Evolutionary conservation across 2,888 invertebrate genomes (phyloP).

Genomic region (Netelia melanura): DNA sequence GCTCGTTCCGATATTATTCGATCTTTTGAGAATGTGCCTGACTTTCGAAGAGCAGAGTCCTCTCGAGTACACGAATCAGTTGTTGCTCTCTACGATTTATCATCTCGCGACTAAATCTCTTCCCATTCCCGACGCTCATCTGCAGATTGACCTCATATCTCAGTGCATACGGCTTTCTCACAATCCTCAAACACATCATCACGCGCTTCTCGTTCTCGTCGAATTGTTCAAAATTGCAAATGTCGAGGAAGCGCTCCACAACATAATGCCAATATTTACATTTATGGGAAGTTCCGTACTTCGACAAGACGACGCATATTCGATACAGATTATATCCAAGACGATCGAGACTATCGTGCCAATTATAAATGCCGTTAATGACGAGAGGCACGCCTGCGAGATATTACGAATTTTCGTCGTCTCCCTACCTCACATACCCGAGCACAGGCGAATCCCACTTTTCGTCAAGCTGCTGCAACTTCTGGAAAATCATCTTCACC

Average conservation of each 20-base stretch:
- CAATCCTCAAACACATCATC: conserved; percentile 98
- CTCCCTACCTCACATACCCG: conserved; percentile 96
- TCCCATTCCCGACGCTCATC: conserved; percentile 84
- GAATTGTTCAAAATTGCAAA: conserved; percentile 81
- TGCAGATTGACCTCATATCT: conserved; percentile 92
- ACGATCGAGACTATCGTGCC: conserved; percentile 96
- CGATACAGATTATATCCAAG: conserved; percentile 96
- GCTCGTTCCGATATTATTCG: conserved; percentile 92
- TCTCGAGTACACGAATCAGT: conserved; percentile 95
- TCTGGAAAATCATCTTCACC: conserved; percentile 89
- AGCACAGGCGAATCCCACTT: conserved; percentile 93
- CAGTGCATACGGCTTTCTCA: conserved; percentile 95
- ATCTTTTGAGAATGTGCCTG: conserved; percentile 91
- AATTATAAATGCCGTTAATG: conserved; percentile 86
- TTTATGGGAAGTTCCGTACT: conserved; percentile 98
- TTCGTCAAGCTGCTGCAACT: conserved; percentile 93
- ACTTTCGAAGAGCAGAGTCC: conserved; percentile 92
- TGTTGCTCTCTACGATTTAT: conserved; percentile 92
- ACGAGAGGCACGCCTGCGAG: conserved; percentile 86
- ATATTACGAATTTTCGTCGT: conserved; percentile 96
- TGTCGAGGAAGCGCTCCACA: conserved; percentile 87
- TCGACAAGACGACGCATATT: conserved; percentile 97
- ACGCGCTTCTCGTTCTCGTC: conserved; percentile 94
- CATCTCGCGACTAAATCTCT: conserved; percentile 82
- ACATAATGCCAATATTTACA: conserved; percentile 98